These are phyloP conservation scores for Strigamia crassipes DNA, from an alignment of 2,888 invertebrate species.

Conservation along the genomic window DNA sequence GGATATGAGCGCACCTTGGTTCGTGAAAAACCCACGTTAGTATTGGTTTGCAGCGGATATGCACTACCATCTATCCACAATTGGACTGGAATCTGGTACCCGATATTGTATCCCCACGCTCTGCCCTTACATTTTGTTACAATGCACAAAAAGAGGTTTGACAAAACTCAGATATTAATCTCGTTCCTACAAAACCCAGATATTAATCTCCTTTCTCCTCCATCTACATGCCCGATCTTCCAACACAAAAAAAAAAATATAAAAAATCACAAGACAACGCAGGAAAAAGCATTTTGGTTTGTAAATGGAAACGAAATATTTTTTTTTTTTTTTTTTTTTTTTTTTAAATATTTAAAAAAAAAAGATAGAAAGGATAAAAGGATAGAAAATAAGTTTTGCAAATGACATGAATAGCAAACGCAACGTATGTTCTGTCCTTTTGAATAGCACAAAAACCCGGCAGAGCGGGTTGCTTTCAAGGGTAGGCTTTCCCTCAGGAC, in stretches of 20 bases:
- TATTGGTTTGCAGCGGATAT: too few species aligned
- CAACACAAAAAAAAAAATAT: background rate
- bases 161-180: constrained; percentile 3
- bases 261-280: background rate
- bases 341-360: too few species aligned
- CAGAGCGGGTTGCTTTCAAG: constrained; percentile 34
- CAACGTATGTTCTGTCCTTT: background rate
- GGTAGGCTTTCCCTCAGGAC: constrained; percentile 26
- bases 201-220: background rate
- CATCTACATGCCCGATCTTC: background rate
- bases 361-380: background rate
- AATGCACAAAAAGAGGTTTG: background rate
- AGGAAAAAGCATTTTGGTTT: background rate
- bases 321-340: too few species aligned
- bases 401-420: constrained; percentile 37
- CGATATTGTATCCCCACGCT: too few species aligned
- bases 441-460: constrained; percentile 7
- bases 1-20: too few species aligned
- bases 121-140: too few species aligned
- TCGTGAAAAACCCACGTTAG: too few species aligned
- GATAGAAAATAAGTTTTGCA: constrained; percentile 26
- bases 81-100: too few species aligned
- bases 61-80: too few species aligned
- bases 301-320: constrained; percentile 12
- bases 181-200: background rate